Conservation (phyloP, 1,140 invertebrate species). For the Eriosoma lanigerum region DNA sequence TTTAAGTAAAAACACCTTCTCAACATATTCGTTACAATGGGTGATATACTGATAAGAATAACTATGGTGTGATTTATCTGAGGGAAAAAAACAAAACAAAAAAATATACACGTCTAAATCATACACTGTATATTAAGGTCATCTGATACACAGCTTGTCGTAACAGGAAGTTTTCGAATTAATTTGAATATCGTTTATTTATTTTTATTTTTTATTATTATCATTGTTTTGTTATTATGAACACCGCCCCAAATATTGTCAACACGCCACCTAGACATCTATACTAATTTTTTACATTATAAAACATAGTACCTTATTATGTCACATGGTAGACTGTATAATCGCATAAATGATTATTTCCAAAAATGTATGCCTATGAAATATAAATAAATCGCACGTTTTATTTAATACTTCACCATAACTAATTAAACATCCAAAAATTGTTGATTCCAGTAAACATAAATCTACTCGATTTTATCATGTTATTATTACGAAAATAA, state of each 20-base stretch:
- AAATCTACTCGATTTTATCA: neutral
- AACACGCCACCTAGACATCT: neutral
- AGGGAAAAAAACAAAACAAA: neutral
- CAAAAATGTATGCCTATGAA: too few relatives aligned
- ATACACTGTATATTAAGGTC: constrained; percentile 1
- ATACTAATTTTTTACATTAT: neutral
- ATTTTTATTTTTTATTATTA: neutral
- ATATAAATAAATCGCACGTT: neutral
- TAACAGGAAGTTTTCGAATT: constrained; percentile 33
- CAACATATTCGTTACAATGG: neutral
- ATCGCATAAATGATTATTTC: neutral
- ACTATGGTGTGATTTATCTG: constrained; percentile 11
- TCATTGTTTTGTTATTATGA: constrained; percentile 23
- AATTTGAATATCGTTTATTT: neutral
- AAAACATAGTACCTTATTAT: constrained; percentile 12
- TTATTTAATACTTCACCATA: neutral
- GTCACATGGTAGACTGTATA: neutral
- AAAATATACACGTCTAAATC: neutral
- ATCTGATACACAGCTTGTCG: neutral
- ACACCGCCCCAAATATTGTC: constrained; percentile 31
- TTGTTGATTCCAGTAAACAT: neutral
- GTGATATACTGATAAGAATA: neutral
- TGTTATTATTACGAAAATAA: too few relatives aligned
- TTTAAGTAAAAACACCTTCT: neutral
- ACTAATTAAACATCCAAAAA: neutral